phyloP scores from a whole-genome alignment of 1,140 invertebrate genomes.

The Dendrolimus punctatus region DNA sequence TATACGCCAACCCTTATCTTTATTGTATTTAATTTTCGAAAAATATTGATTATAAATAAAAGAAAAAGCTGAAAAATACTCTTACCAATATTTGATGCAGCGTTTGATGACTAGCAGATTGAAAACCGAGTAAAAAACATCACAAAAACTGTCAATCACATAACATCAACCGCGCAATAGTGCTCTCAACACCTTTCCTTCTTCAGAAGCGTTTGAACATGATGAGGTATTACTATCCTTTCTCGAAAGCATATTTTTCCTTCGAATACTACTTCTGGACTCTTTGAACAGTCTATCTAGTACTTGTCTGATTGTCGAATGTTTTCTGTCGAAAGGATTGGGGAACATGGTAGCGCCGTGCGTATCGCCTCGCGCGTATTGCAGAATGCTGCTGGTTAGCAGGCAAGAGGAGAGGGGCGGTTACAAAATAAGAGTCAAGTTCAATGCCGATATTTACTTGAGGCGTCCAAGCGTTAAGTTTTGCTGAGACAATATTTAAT shows the following conservation, averaged over 20 bases:
- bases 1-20: not conserved
- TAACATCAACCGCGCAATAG: constrained; percentile 12
- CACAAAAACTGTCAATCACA: constrained; percentile 10
- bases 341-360: constrained; percentile 74
- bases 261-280: constrained; percentile 21
- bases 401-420: constrained; percentile 14
- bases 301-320: constrained; percentile 80
- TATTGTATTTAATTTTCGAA: not conserved
- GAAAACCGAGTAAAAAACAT: constrained; percentile 7
- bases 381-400: constrained; percentile 7
- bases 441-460: constrained; percentile 15
- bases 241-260: constrained; percentile 46
- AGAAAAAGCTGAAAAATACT: not conserved
- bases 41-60: too few species aligned
- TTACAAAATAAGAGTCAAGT: constrained; percentile 49
- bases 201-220: constrained; percentile 21
- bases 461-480: too few species aligned
- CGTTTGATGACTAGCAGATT: constrained; percentile 14
- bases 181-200: constrained; percentile 16
- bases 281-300: constrained; percentile 75
- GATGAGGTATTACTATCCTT: constrained; percentile 52
- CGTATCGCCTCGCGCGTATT: constrained; percentile 14
- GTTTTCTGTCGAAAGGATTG: constrained; percentile 82
- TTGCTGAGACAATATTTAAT: too few species aligned
- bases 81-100: constrained; percentile 16